These are phyloP conservation scores for Bombus sylvicola DNA, from an alignment of 1,140 invertebrate genomes.

Conservation along the genomic window DNA sequence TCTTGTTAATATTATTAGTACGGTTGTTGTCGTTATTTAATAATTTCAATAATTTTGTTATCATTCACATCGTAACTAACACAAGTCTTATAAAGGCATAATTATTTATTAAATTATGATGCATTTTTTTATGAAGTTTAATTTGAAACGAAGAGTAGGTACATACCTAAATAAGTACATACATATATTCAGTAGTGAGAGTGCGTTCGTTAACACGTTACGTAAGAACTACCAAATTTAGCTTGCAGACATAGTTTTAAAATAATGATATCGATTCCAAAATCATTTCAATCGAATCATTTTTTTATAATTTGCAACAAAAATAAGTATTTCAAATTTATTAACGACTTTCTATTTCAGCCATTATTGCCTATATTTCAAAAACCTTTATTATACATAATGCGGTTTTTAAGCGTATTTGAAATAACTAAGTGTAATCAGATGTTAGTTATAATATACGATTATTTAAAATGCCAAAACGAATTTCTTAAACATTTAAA, in stretches of 20 bases:
- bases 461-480: background rate
- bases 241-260: slow-evolving; percentile 76
- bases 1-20: background rate
- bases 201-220: slow-evolving; percentile 65
- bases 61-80: background rate
- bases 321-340: background rate
- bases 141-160: slow-evolving; percentile 49
- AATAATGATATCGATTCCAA: slow-evolving; percentile 81
- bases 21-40: background rate
- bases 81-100: background rate
- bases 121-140: slow-evolving; percentile 16
- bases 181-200: slow-evolving; percentile 51
- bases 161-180: background rate
- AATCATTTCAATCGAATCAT: slow-evolving; percentile 61
- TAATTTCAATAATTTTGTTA: background rate
- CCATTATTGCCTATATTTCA: background rate
- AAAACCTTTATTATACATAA: background rate
- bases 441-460: background rate
- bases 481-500: background rate
- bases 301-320: background rate
- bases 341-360: background rate
- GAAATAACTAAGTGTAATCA: background rate
- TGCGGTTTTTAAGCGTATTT: background rate
- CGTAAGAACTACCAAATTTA: slow-evolving; percentile 79
- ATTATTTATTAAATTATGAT: background rate